Percentiles rank a stretch among this genome's conserved stretches.
Evolutionary conservation across 2,113 vertebrate species (phyloP).

Genomic region (Thoracochromis brauschi): DNA sequence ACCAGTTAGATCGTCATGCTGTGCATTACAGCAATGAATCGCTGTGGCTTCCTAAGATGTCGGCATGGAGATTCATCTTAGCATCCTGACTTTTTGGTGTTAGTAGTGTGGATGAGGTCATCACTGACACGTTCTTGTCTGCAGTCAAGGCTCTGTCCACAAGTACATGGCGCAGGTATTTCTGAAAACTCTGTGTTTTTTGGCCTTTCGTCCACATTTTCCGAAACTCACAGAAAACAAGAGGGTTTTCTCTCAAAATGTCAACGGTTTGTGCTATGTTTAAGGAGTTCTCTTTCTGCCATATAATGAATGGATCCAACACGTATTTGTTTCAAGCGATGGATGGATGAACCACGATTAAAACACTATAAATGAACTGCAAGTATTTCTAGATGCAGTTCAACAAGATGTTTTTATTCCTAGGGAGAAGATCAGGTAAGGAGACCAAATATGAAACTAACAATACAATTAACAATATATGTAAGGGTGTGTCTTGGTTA

Average conservation of each 20-base stretch:
- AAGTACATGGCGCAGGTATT: fast-evolving
- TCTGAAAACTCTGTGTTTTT: not conserved
- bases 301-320: not conserved
- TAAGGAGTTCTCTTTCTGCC: not conserved
- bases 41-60: not conserved
- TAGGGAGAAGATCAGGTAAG: not conserved
- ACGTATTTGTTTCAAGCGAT: not conserved
- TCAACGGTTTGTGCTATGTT: not conserved
- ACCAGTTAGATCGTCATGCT: not conserved
- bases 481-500: not conserved
- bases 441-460: not conserved
- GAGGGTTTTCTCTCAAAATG: not conserved
- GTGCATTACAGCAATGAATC: not conserved
- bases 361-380: not conserved
- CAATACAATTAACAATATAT: not conserved
- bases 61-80: not conserved
- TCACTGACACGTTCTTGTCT: not conserved
- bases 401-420: not conserved
- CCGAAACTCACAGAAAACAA: not conserved
- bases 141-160: not conserved
- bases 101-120: not conserved
- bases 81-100: not conserved
- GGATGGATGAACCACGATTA: not conserved
- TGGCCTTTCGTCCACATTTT: not conserved
- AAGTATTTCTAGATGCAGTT: not conserved